These are phyloP conservation scores for Cynopterus sphinx DNA, from an alignment of 2,797 vertebrate genomes.

Conservation along the genomic window DNA sequence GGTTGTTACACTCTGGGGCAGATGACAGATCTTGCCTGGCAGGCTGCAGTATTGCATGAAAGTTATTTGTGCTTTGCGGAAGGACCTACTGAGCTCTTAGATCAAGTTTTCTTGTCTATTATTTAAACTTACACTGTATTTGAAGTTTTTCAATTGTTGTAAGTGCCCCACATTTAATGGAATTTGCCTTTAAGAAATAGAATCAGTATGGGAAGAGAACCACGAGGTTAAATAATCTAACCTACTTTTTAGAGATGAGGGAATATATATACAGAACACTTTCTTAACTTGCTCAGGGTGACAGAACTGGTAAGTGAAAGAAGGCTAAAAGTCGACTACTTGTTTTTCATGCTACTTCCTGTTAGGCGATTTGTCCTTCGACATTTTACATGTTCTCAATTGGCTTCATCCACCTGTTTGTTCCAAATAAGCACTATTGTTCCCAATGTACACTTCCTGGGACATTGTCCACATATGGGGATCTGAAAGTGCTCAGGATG, in stretches of 20 bases:
- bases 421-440: neutral
- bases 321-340: neutral
- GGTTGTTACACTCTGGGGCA: neutral
- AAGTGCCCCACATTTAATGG: neutral
- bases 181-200: slow-evolving; percentile 37
- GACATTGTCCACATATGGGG: neutral
- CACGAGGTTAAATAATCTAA: neutral
- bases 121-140: neutral
- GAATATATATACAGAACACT: neutral
- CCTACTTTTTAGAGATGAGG: neutral
- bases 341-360: neutral
- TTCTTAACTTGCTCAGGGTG: neutral
- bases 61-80: neutral
- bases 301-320: neutral
- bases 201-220: neutral
- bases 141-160: slow-evolving; percentile 3
- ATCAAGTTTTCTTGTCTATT: neutral
- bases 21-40: neutral
- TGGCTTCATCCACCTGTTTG: neutral
- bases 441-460: neutral
- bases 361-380: neutral
- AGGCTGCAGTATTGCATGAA: neutral
- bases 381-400: neutral
- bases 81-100: neutral
- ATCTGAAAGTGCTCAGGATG: neutral